These are phyloP conservation scores for Nasonovia ribisnigri DNA, from an alignment of 2,888 invertebrate species.

Conservation along the genomic window DNA sequence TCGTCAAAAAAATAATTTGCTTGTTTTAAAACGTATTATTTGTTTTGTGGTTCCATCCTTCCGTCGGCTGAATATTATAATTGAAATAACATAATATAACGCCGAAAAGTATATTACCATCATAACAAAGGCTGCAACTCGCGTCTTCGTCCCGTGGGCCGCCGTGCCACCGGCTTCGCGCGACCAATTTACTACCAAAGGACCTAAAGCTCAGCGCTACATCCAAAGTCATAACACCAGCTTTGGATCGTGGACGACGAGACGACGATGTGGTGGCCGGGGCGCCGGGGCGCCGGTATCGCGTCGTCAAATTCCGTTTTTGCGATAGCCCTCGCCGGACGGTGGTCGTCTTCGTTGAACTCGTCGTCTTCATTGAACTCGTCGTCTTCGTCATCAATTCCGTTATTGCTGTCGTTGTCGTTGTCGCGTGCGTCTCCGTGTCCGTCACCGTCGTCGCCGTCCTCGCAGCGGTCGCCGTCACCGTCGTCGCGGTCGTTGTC, in stretches of 20 bases:
- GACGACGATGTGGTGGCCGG: conserved; percentile 51
- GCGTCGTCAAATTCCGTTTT: background rate
- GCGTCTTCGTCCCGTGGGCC: background rate
- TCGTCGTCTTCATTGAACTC: background rate
- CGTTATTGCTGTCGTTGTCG: background rate
- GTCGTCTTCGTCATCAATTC: background rate
- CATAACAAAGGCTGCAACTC: background rate
- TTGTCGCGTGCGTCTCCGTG: background rate
- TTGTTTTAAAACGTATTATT: background rate
- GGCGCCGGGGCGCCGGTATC: conserved; percentile 33
- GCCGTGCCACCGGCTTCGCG: background rate
- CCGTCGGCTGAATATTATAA: background rate
- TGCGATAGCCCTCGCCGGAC: background rate
- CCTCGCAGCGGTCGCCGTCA: background rate
- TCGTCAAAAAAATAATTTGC: background rate
- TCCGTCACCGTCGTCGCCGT: background rate
- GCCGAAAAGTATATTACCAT: background rate
- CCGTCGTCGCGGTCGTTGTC: conserved; percentile 16
- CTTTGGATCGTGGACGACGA: conserved; percentile 16
- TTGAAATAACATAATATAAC: background rate
- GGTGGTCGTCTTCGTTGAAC: background rate
- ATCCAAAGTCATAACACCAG: background rate
- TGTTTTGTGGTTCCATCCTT: background rate
- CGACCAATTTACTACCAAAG: background rate
- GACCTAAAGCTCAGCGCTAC: background rate